A percentile compares a stretch with the other conserved stretches of the same genome.
phyloP scores from a whole-genome alignment of 2,113 vertebrate species.

The Entelurus aequoreus region DNA sequence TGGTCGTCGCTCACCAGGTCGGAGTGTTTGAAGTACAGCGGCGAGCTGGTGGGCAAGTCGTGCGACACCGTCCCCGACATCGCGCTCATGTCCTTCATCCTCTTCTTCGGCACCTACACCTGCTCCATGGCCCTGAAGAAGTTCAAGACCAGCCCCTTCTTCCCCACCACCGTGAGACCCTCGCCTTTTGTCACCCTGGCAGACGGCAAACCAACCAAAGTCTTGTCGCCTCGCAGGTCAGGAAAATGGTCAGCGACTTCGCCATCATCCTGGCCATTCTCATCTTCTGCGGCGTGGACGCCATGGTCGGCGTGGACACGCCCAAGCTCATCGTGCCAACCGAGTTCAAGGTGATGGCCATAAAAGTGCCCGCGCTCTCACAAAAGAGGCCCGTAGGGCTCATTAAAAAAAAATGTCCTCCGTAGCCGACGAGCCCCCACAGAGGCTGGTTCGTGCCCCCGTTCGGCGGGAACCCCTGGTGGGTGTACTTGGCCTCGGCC shows the following conservation, averaged over 20 bases:
- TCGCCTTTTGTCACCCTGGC: too few relatives aligned
- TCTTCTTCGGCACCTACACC: slow-evolving; percentile 96
- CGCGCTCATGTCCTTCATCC: slow-evolving; percentile 94
- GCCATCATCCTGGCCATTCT: slow-evolving; percentile 95
- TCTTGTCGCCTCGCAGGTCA: slow-evolving; percentile 73
- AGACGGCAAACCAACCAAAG: background rate
- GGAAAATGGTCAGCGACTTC: slow-evolving; percentile 97
- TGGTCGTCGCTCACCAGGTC: slow-evolving; percentile 82
- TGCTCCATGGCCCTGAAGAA: slow-evolving; percentile 97
- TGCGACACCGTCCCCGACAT: slow-evolving; percentile 89
- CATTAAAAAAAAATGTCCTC: background rate
- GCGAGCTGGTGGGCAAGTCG: slow-evolving; percentile 79
- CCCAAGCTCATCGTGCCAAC: slow-evolving; percentile 96
- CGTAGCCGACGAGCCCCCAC: slow-evolving; percentile 87
- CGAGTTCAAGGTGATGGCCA: slow-evolving; percentile 87
- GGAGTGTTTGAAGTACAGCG: slow-evolving; percentile 83
- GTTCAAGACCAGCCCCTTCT: slow-evolving; percentile 94
- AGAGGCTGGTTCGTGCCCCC: slow-evolving; percentile 92
- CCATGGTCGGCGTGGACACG: slow-evolving; percentile 90
- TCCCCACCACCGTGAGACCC: slow-evolving; percentile 89
- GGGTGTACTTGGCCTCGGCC: slow-evolving; percentile 88
- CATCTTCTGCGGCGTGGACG: slow-evolving; percentile 91
- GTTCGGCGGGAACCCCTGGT: slow-evolving; percentile 96
- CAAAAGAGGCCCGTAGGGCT: too few relatives aligned
- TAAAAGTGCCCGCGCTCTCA: slow-evolving; percentile 3